Evolutionary conservation across 2,888 invertebrate species (phyloP).

Genomic region (Octonoba sinensis): DNA sequence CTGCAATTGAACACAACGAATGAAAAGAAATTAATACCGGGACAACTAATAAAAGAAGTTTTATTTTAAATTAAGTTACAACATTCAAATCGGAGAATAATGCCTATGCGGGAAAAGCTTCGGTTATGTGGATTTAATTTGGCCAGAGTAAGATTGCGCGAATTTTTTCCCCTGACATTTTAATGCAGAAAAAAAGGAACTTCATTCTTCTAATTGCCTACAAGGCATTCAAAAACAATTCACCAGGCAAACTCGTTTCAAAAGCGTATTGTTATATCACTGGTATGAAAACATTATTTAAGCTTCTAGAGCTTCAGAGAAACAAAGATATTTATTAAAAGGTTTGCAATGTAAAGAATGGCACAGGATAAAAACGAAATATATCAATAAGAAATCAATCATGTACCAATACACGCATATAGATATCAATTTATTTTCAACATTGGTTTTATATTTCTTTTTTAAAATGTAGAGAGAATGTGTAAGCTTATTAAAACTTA

Average conservation of each 20-base stretch:
- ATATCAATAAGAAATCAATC: too few species aligned
- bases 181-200: conserved; percentile 27
- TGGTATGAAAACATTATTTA: too few species aligned
- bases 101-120: conserved; percentile 41
- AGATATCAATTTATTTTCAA: too few species aligned
- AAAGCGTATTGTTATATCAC: conserved; percentile 40
- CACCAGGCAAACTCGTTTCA: conserved; percentile 49
- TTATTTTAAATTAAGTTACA: conserved; percentile 63
- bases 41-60: conserved; percentile 54
- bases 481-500: too few species aligned
- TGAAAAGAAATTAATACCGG: conserved; percentile 60
- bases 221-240: conserved; percentile 52
- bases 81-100: conserved; percentile 44
- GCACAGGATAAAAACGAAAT: too few species aligned
- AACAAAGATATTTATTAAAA: too few species aligned
- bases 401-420: too few species aligned
- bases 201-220: conserved; percentile 45
- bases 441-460: too few species aligned
- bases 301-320: too few species aligned
- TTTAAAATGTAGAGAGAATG: too few species aligned
- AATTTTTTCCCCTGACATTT: too few species aligned
- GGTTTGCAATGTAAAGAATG: too few species aligned
- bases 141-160: conserved; percentile 39
- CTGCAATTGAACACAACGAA: conserved; percentile 42
- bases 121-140: conserved; percentile 62